Percentiles rank a stretch among this genome's conserved stretches.
Conservation (phyloP, 2,797 vertebrate species). For the Hypotaenidia philippensis region DNA sequence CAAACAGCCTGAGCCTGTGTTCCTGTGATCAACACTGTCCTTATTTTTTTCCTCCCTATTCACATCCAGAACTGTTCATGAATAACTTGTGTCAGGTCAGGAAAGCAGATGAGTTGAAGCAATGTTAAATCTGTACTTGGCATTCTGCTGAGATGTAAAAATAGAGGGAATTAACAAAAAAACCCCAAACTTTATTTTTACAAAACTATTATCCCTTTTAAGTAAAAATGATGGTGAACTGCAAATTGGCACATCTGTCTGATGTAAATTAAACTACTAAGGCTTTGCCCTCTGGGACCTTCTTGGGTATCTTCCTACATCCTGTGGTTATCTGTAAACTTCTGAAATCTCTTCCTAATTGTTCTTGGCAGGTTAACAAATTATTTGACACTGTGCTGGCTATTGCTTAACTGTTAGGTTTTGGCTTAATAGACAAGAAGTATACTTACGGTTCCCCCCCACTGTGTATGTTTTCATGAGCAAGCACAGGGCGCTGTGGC, state of each 20-base stretch:
- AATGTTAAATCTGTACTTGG: not conserved
- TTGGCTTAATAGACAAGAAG: slow-evolving; percentile 72
- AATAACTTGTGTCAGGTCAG: not conserved
- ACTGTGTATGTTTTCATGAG: slow-evolving; percentile 85
- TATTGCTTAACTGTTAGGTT: not conserved
- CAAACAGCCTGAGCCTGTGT: not conserved
- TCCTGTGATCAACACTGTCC: not conserved
- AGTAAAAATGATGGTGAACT: not conserved
- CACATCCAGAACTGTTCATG: not conserved
- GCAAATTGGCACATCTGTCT: not conserved
- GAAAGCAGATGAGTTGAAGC: not conserved
- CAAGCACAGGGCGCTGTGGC: slow-evolving; percentile 85
- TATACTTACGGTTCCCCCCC: slow-evolving; percentile 90
- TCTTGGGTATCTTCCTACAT: not conserved
- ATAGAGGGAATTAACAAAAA: not conserved
- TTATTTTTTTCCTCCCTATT: not conserved
- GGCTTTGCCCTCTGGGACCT: not conserved
- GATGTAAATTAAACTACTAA: not conserved
- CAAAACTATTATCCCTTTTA: not conserved
- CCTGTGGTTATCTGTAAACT: not conserved
- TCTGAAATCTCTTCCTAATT: not conserved
- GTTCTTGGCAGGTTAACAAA: not conserved
- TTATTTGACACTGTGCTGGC: not conserved
- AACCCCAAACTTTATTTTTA: not conserved
- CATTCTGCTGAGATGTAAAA: not conserved